Conservation (phyloP, 92 coral and sea anemone species). For the Parazoanthus darwini region DNA sequence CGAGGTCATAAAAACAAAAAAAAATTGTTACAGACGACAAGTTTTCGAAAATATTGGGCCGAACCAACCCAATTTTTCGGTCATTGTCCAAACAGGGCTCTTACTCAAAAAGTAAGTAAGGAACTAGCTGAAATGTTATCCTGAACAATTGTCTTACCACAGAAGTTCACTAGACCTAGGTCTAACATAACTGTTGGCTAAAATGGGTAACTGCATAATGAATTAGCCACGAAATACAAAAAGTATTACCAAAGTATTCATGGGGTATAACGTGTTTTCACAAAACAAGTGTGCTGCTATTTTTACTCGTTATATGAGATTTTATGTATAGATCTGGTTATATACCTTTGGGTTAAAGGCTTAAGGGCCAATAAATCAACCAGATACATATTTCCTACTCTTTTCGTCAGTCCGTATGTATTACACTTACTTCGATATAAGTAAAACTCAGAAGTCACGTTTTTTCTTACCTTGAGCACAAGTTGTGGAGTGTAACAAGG, state of each 20-base stretch:
- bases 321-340: not conserved
- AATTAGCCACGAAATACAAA: not conserved
- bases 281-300: too few relatives aligned
- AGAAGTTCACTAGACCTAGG: not conserved
- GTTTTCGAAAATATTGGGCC: not conserved
- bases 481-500: not conserved
- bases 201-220: not conserved
- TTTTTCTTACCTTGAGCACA: not conserved
- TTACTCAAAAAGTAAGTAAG: too few relatives aligned
- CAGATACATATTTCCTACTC: too few relatives aligned
- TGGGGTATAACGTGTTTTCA: not conserved
- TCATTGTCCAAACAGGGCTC: too few relatives aligned
- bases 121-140: too few relatives aligned
- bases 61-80: not conserved
- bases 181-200: not conserved
- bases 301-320: too few relatives aligned
- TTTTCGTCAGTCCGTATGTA: not conserved
- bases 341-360: too few relatives aligned
- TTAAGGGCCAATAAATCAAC: not conserved
- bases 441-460: not conserved
- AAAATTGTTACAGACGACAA: too few relatives aligned
- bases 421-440: too few relatives aligned
- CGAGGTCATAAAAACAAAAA: not conserved
- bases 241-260: not conserved
- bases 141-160: not conserved